These are phyloP conservation scores for Coreius guichenoti DNA, from an alignment of 2,797 vertebrate species.

Conservation along the genomic window DNA sequence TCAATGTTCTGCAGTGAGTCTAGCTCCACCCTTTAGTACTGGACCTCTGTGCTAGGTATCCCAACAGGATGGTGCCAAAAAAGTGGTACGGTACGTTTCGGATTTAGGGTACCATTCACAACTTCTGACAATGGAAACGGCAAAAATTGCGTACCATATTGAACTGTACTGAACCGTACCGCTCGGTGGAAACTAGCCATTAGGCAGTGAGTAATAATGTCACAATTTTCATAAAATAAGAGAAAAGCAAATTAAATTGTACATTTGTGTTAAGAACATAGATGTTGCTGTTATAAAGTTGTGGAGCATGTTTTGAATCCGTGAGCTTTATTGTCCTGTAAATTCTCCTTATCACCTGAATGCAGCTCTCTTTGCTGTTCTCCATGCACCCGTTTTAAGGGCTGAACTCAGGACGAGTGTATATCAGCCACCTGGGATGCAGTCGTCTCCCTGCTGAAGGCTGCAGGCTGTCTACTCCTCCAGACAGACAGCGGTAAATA, in stretches of 20 bases:
- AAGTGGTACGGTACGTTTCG: no score
- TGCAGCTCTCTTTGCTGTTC: neutral
- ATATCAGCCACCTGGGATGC: conserved; percentile 22
- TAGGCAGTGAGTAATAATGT: neutral
- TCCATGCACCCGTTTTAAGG: conserved; percentile 8
- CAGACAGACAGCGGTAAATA: conserved; percentile 78
- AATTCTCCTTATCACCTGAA: conserved; percentile 8
- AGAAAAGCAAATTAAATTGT: neutral
- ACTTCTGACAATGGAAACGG: no score
- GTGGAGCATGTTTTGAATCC: conserved; percentile 1
- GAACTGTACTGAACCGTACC: no score
- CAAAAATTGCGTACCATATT: no score
- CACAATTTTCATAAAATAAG: neutral
- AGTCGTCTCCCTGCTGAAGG: conserved; percentile 20
- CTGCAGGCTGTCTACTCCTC: conserved; percentile 43
- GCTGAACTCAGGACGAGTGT: conserved; percentile 16
- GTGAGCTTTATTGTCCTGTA: neutral
- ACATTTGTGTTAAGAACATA: neutral
- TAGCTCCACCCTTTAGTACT: no score
- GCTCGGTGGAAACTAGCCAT: no score
- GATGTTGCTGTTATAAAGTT: neutral
- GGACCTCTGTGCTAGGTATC: no score
- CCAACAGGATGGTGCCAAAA: no score
- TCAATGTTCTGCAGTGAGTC: no score
- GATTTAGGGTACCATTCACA: no score